Evolutionary conservation across 1,140 invertebrate species (phyloP).

Genomic region (Brachionus calyciflorus): DNA sequence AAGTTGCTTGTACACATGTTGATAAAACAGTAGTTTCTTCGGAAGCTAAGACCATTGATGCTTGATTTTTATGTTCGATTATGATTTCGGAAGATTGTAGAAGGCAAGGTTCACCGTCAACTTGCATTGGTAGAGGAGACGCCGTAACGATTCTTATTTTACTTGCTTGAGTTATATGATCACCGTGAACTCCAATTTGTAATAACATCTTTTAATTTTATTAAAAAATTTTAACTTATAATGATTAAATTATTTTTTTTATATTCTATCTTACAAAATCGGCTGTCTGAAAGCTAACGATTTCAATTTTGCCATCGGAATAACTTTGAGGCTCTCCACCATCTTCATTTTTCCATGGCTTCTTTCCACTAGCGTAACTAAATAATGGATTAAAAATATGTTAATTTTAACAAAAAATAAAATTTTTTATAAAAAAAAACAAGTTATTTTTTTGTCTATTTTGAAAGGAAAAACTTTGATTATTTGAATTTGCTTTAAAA

Average conservation of each 20-base stretch:
- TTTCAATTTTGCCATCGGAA: conserved; percentile 46
- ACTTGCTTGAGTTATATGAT: conserved; percentile 38
- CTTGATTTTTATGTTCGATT: conserved; percentile 40
- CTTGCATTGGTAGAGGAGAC: conserved; percentile 40
- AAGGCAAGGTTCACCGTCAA: conserved; percentile 43
- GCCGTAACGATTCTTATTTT: neutral
- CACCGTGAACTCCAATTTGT: conserved; percentile 35
- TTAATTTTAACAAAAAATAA: too few relatives aligned
- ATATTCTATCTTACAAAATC: conserved; percentile 34
- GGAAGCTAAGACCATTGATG: neutral
- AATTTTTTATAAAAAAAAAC: too few relatives aligned
- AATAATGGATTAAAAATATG: too few relatives aligned
- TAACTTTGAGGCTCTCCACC: conserved; percentile 1
- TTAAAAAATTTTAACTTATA: neutral
- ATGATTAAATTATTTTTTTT: neutral
- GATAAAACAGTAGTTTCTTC: neutral
- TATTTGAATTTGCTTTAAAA: too few relatives aligned
- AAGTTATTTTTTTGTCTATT: too few relatives aligned
- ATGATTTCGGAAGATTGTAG: conserved; percentile 25
- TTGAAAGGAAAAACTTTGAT: too few relatives aligned
- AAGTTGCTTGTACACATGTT: neutral
- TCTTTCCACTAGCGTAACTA: conserved; percentile 43
- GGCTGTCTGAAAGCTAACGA: conserved; percentile 31
- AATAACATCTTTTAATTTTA: conserved; percentile 10
- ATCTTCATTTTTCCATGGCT: conserved; percentile 41